Evolutionary conservation across 2,888 invertebrate genomes (phyloP), one percentile per base, ranked within the genome.

Genomic region (Drosophila setosimentum): DNA sequence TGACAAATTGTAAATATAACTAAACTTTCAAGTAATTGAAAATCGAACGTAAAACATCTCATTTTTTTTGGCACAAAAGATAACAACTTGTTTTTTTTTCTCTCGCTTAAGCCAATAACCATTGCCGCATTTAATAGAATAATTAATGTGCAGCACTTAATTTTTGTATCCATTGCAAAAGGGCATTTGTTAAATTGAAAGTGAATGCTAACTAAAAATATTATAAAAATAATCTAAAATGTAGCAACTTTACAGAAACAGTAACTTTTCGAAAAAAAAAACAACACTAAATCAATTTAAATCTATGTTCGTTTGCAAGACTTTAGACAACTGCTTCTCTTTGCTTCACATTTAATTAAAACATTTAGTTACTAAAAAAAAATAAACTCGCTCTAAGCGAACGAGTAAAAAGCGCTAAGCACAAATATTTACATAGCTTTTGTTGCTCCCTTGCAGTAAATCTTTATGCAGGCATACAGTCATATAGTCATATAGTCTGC

Each of bases 341-440:
- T 13, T 55, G 27, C 21, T 73, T 45, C 4, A n/a, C 10, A 45
- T 24, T 73, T 68, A 64, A 73, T 78, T 78, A 74, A 74, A 74
- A 63, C 65, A 69, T 77, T 60, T 62, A 59, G 59, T 58, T 18
- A n/a, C 21, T 58, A 6, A 59, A 49, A 54, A 53, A 27, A 54
- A 61, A 63, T n/a, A 2, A 16, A 29, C 7, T 33, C 30, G 60
- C 32, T 64, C 29, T 63, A 58, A 33, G 13, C n/a, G 4, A 35
- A 42, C 29, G 45, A n/a, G 37, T 21, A 35, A 55, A 27, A 40
- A 30, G 10, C 40, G 40, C 45, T 65, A 29, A 60, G 54, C 63
- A 66, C 57, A 73, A 68, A 74, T 81, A 87, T 82, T 78, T 83
- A 78, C 84, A 83, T 87, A 75, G 68, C 70, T 80, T 72, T 64